phyloP scores from a whole-genome alignment of 2,113 vertebrate species.

The Nesogale talazaci region DNA sequence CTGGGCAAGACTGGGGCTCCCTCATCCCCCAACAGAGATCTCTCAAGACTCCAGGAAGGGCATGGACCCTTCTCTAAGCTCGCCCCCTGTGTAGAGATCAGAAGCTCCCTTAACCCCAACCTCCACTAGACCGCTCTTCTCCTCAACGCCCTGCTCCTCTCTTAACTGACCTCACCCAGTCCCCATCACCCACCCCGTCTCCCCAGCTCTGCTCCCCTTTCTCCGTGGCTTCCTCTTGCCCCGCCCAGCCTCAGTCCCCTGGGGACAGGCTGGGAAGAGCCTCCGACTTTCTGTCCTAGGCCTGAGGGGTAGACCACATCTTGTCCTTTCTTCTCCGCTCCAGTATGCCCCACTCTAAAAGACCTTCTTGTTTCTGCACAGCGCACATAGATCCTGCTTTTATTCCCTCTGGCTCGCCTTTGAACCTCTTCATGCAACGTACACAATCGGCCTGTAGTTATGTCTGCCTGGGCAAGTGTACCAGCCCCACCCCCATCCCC shows the following conservation, averaged over 20 bases:
- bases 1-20: slow-evolving; percentile 11
- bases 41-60: slow-evolving; percentile 19
- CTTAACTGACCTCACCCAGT: neutral
- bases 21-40: neutral
- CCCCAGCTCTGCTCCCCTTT: neutral
- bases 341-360: neutral
- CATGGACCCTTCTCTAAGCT: neutral
- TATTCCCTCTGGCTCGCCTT: neutral
- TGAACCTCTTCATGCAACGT: neutral
- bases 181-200: neutral
- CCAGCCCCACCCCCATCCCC: neutral
- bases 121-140: neutral
- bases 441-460: slow-evolving; percentile 13
- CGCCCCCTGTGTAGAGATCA: no score
- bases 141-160: neutral
- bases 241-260: neutral
- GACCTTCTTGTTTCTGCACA: neutral
- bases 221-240: neutral
- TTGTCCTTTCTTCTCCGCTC: slow-evolving; percentile 12
- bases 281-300: neutral
- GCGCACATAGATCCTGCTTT: slow-evolving; percentile 22
- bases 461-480: neutral
- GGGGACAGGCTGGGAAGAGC: neutral
- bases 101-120: slow-evolving; percentile 20
- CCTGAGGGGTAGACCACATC: neutral